Evolutionary conservation across 2,113 vertebrate genomes (phyloP), one percentile per base, ranked within the genome.

Genomic region (Callocephalon fimbriatum): DNA sequence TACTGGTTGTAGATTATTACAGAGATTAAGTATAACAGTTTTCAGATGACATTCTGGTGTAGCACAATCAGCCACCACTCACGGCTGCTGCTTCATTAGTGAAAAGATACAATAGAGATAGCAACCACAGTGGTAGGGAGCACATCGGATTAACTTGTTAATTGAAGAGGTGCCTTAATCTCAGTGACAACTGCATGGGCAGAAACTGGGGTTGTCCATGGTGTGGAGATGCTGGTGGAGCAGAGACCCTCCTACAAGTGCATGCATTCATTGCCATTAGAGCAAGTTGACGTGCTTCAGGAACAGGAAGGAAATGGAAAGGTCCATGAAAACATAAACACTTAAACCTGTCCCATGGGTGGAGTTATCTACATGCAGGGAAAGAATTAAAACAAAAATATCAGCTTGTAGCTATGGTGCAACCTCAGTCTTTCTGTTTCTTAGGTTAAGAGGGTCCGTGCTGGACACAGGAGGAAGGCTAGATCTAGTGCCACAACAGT

Each of bases 11-110:
- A 62, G 90, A 50, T 45, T 29, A 22, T 67, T 92, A 42, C 37
- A 75, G 79, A 86, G 83, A 87, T 87, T 86, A 92, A 95, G 68
- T 75, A 81, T 27, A 81, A 86, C 48, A 15, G 79, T 79, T 93
- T 91, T 92, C 86, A 86, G 81, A 89, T 95, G 71, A 68, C 73
- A 48, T 75, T 84, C 58, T 88, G 83, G 68, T 75, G 56, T 77
- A 58, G 88, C 96, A 88, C 86, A 67, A 47, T 81, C 88, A 72
- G 51, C 82, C 76, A n/a, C 6, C 0, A 54, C 79, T 92, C 72
- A 88, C 77, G 92, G 80, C 92, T 86, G 71, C 78, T 93, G 10
- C 92, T 75, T 48, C 72, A 45, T 37, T 51, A 65, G 42, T 50
- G 76, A 67, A 85, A 78, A 95, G 86, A 40, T 15, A 45, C 40